Evolutionary conservation across 1,140 invertebrate species (phyloP).

Genomic region (Caerostris darwini): DNA sequence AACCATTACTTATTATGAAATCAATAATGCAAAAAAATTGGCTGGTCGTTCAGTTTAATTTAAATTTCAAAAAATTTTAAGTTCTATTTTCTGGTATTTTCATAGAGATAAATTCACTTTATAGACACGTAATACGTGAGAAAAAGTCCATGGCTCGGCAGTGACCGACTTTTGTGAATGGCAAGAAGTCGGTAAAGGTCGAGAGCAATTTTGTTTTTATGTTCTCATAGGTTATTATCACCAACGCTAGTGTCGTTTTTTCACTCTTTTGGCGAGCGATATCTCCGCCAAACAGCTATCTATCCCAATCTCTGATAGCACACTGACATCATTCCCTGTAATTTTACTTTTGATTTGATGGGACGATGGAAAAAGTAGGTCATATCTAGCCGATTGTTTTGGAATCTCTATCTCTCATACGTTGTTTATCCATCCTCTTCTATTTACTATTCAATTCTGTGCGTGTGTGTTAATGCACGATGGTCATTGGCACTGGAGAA

Average conservation of each 20-base stretch:
- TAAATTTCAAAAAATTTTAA: not conserved
- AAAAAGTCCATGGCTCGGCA: conserved; percentile 42
- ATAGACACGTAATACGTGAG: conserved; percentile 20
- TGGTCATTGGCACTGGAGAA: conserved; percentile 67
- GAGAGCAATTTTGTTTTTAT: conserved; percentile 31
- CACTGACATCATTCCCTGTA: conserved; percentile 66
- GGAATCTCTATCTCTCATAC: not conserved
- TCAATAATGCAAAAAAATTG: no score
- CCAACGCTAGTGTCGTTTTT: not conserved
- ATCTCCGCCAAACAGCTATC: conserved; percentile 54
- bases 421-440: not conserved
- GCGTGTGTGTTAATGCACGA: not conserved
- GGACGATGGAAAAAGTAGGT: conserved; percentile 65
- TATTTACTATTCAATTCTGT: conserved; percentile 47
- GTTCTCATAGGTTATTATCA: conserved; percentile 34
- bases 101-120: not conserved
- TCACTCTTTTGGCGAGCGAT: conserved; percentile 52
- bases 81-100: not conserved
- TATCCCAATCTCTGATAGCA: conserved; percentile 57
- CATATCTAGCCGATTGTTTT: conserved; percentile 49
- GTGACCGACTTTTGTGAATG: conserved; percentile 40
- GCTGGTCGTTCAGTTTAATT: not conserved
- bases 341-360: conserved; percentile 68
- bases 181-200: conserved; percentile 56
- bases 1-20: no score